Percentiles rank a stretch among this genome's conserved stretches.
These are phyloP conservation scores for Homarus gammarus DNA, from an alignment of 2,888 invertebrate genomes.

Conservation along the genomic window DNA sequence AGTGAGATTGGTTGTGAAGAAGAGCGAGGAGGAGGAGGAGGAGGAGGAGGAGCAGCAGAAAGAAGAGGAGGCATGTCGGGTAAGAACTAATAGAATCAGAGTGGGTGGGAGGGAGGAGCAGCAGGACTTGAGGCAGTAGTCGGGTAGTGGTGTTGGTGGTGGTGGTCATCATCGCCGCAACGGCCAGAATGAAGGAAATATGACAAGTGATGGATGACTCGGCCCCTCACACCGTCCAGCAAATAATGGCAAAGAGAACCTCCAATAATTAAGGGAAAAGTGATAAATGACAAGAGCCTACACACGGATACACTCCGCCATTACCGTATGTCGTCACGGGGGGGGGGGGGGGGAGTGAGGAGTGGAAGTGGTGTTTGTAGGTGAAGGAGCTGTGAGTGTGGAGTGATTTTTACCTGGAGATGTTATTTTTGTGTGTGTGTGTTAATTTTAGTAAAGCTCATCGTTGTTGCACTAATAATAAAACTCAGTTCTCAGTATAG, in stretches of 20 bases:
- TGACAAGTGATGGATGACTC: slow-evolving; percentile 58
- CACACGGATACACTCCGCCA: slow-evolving; percentile 41
- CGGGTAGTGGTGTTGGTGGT: background rate
- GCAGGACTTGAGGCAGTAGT: background rate
- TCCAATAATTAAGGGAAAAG: slow-evolving; percentile 50
- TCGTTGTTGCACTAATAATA: too few species aligned
- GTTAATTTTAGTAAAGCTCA: too few species aligned
- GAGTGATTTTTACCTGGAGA: background rate
- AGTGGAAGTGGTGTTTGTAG: background rate
- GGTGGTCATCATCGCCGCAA: slow-evolving; percentile 32
- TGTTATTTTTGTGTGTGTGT: too few species aligned
- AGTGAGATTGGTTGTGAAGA: background rate
- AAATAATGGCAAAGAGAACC: slow-evolving; percentile 44
- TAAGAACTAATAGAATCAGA: too few species aligned
- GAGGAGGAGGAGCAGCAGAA: background rate
- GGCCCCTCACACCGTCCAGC: slow-evolving; percentile 37
- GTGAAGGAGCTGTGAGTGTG: background rate
- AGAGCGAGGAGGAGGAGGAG: background rate
- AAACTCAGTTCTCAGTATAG: too few species aligned
- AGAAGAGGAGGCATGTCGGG: background rate
- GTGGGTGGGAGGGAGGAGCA: background rate
- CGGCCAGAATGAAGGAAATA: slow-evolving; percentile 40
- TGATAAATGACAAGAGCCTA: slow-evolving; percentile 49
- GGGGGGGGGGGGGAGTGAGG: background rate
- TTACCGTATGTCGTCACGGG: slow-evolving; percentile 18